phyloP scores from a whole-genome alignment of 2,888 invertebrate species.

The Epirrhoe tristata region DNA sequence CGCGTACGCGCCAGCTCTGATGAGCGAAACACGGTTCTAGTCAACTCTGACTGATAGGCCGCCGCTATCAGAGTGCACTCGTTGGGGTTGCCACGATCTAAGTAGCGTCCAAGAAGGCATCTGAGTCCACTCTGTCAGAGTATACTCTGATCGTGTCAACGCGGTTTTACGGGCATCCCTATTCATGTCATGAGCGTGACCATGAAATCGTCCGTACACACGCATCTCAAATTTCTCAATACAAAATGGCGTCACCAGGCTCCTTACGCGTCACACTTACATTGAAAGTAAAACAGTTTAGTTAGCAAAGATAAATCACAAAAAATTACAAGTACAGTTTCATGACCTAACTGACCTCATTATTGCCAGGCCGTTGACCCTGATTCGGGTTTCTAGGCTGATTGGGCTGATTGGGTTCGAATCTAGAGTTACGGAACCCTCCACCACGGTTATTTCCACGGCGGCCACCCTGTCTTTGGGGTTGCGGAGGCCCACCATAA shows the following conservation, averaged over 20 bases:
- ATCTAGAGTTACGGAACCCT: slow-evolving; percentile 78
- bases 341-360: slow-evolving; percentile 50
- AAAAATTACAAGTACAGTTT: slow-evolving; percentile 1
- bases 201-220: slow-evolving; percentile 27
- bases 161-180: too few relatives aligned
- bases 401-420: slow-evolving; percentile 65
- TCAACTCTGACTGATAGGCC: too few relatives aligned
- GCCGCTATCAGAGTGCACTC: too few relatives aligned
- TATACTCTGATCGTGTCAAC: too few relatives aligned
- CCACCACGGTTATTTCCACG: slow-evolving; percentile 70
- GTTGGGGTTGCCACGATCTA: too few relatives aligned
- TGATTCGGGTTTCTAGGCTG: slow-evolving; percentile 53
- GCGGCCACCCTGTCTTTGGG: slow-evolving; percentile 75
- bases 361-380: slow-evolving; percentile 71
- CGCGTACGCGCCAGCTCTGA: too few relatives aligned
- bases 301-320: neutral
- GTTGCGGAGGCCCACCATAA: slow-evolving; percentile 80
- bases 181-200: neutral
- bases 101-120: too few relatives aligned
- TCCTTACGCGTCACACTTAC: neutral
- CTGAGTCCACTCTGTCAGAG: too few relatives aligned
- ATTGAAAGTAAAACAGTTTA: neutral
- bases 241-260: slow-evolving; percentile 48
- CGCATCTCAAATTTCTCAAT: slow-evolving; percentile 8
- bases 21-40: too few relatives aligned